Evolutionary conservation across 2,113 vertebrate species (phyloP), one percentile per base, ranked within the genome.

Genomic region (Oophaga pumilio): DNA sequence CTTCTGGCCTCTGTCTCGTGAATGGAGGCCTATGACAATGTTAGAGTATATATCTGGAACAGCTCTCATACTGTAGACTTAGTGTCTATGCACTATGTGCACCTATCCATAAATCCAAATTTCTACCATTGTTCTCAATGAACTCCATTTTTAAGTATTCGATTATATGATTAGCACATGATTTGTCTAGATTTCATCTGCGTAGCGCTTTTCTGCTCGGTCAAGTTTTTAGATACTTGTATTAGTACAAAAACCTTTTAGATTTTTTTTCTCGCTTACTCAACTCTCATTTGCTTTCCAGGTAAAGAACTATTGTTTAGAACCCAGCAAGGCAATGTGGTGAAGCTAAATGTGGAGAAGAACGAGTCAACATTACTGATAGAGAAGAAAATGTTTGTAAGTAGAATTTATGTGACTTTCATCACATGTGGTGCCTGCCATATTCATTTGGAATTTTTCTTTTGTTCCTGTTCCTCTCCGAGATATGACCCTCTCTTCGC

Each of bases 381-480:
- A 92, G 96, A 97, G 90, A 97, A 97, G 94, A 98, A 97, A 92
- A 98, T 96, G 92, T 98, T 99, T 94, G 98, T 99, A 94, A 98
- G 98, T 97, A 93, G 91, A 90, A 90, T 88, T 88, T 52, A n/a
- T n/a, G 11, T 9, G 43, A 26, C 66, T 22, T 74, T 22, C 1
- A 50, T 8, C 50, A 13, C 22, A 49, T 22, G 8, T 50, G 7
- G 1, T 76, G 15, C 10, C 33, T 49, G 3, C 64, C 2, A 4
- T 26, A 26, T 50, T 20, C 33, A 43, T 43, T 43, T 5, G 0
- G 33, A 43, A 43, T 43, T 1, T 43, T 43, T 43, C 33, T 43
- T 43, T 43, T 43, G 33, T 43, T 43, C 33, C 1, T 0, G 33
- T 43, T 43, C 33, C 33, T 43, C 33, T 43, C 33, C 5, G 33